These are phyloP conservation scores for Monopis laevigella DNA, from an alignment of 2,888 invertebrate genomes.

Conservation along the genomic window DNA sequence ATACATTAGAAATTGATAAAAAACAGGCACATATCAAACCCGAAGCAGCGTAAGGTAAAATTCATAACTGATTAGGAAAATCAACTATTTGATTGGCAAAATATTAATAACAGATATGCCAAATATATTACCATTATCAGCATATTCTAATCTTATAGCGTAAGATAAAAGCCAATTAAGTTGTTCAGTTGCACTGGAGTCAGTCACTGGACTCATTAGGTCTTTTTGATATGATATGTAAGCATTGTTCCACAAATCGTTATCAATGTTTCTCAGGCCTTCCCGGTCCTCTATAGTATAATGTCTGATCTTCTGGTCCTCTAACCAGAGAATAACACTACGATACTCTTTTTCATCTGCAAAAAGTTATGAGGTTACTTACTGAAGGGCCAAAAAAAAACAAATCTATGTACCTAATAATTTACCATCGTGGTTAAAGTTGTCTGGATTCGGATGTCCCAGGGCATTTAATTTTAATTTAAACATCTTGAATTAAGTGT, in stretches of 20 bases:
- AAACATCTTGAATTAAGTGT: slow-evolving; percentile 67
- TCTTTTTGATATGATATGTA: slow-evolving; percentile 80
- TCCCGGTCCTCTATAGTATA: slow-evolving; percentile 85
- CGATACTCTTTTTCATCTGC: slow-evolving; percentile 83
- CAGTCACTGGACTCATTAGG: slow-evolving; percentile 75
- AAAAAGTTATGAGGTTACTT: slow-evolving; percentile 23
- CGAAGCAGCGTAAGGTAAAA: too few relatives aligned
- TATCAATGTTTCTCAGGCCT: slow-evolving; percentile 73
- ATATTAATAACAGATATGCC: too few relatives aligned
- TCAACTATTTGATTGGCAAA: too few relatives aligned
- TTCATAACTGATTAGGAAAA: too few relatives aligned
- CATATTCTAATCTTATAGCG: slow-evolving; percentile 85
- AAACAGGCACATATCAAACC: too few relatives aligned
- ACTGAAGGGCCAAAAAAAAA: background rate
- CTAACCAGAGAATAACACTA: slow-evolving; percentile 87
- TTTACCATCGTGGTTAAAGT: slow-evolving; percentile 77
- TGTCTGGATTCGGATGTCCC: slow-evolving; percentile 78
- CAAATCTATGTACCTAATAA: slow-evolving; percentile 12
- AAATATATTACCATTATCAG: slow-evolving; percentile 85
- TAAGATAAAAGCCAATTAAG: slow-evolving; percentile 87
- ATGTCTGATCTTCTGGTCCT: slow-evolving; percentile 91
- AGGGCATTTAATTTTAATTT: slow-evolving; percentile 80
- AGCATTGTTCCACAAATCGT: slow-evolving; percentile 75
- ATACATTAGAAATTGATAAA: too few relatives aligned
- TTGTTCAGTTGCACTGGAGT: slow-evolving; percentile 70